These are phyloP conservation scores for Papilio helenus DNA, from an alignment of 1,140 invertebrate species.

Conservation along the genomic window DNA sequence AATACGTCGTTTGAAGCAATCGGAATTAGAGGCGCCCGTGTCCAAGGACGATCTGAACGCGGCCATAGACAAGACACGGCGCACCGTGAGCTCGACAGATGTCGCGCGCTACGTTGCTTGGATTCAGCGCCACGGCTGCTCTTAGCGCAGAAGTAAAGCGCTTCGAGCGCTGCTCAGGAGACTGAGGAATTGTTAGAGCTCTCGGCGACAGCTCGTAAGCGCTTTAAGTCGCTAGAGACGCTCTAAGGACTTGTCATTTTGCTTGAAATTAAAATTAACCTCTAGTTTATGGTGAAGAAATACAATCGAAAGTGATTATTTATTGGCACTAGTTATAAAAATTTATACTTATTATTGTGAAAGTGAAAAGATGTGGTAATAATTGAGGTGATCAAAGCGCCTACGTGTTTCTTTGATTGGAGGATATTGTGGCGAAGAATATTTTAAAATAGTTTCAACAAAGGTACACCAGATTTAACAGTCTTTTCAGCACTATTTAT, in stretches of 20 bases:
- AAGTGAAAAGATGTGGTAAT: neutral
- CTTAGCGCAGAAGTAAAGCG: slow-evolving; percentile 73
- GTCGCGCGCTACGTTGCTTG: slow-evolving; percentile 97
- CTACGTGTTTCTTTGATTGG: slow-evolving; percentile 1
- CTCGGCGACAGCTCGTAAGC: neutral
- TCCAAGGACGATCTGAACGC: slow-evolving; percentile 94
- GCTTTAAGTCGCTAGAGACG: slow-evolving; percentile 17
- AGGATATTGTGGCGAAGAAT: neutral
- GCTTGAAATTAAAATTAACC: slow-evolving; percentile 18
- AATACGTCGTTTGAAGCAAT: slow-evolving; percentile 95
- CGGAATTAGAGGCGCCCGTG: slow-evolving; percentile 96
- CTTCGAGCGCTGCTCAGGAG: slow-evolving; percentile 68
- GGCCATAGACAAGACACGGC: slow-evolving; percentile 95
- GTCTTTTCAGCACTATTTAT: neutral
- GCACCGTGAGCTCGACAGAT: slow-evolving; percentile 96
- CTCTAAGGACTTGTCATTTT: neutral
- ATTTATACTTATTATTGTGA: neutral
- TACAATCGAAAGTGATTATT: neutral
- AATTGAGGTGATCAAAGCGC: slow-evolving; percentile 2
- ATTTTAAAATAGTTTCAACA: neutral
- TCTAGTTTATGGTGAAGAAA: slow-evolving; percentile 3
- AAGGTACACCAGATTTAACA: neutral
- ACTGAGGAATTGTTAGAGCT: slow-evolving; percentile 52
- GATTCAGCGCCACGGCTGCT: slow-evolving; percentile 86
- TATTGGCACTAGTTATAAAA: slow-evolving; percentile 6